Percentiles rank a stretch among this genome's conserved stretches.
Evolutionary conservation across 2,113 vertebrate species (phyloP).

Genomic region (Nematolebias whitei): DNA sequence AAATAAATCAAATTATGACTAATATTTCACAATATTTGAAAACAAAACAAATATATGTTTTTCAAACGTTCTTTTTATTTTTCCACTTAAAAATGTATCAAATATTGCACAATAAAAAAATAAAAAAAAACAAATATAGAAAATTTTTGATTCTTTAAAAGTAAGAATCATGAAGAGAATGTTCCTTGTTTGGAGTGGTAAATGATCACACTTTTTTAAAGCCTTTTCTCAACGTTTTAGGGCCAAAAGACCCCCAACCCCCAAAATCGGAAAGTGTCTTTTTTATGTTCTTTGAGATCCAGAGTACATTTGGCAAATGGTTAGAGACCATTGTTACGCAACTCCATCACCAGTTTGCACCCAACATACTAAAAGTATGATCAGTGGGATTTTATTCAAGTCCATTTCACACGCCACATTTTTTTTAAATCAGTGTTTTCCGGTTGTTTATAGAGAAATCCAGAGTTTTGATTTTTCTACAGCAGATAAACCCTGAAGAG

Average conservation of each 20-base stretch:
- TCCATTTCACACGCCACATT: constrained; percentile 8
- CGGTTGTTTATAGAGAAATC: constrained; percentile 29
- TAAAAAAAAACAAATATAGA: constrained; percentile 42
- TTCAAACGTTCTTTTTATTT: constrained; percentile 3
- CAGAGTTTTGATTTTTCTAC: constrained; percentile 19
- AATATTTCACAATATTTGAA: not conserved
- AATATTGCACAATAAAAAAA: constrained; percentile 72
- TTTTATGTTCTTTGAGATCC: constrained; percentile 13
- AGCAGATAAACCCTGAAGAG: constrained; percentile 5
- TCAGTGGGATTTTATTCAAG: constrained; percentile 23
- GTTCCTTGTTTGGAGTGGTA: constrained; percentile 9
- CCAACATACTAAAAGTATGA: constrained; percentile 24
- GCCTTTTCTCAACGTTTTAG: constrained; percentile 30
- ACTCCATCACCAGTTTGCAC: not conserved
- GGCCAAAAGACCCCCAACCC: constrained; percentile 8
- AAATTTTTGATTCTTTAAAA: constrained; percentile 38
- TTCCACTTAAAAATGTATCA: constrained; percentile 47
- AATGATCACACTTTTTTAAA: constrained; percentile 14
- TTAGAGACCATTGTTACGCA: constrained; percentile 26
- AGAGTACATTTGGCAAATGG: constrained; percentile 58
- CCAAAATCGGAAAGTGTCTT: constrained; percentile 14
- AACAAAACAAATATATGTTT: not conserved
- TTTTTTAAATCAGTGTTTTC: constrained; percentile 7
- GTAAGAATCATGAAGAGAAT: constrained; percentile 26
- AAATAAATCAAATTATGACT: not conserved